Evolutionary conservation across 2,888 invertebrate species (phyloP), one percentile per base, ranked within the genome.

Genomic region (Xylota sylvarum): DNA sequence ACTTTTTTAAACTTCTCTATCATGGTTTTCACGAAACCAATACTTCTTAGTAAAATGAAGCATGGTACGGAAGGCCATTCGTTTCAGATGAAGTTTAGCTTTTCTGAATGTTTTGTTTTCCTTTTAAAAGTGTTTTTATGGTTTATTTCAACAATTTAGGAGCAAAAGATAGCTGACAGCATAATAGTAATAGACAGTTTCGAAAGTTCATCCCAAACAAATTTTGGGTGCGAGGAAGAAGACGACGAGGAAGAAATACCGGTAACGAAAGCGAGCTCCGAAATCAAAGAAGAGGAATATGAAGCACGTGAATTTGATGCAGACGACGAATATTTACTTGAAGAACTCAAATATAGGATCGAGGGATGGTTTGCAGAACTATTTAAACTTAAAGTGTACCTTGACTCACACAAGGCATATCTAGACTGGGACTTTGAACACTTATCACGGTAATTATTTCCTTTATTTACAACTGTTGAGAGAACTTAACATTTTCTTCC

Each of bases 361-460:
- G 43, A 67, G 10, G 27, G 30, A 5, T 86, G 56, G 62, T 69
- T 77, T 1, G 69, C 73, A 5, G 73, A 78, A 35, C 5, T 82
- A n/a, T 78, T 86, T 10, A 30, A 43, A 10, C 50, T 69, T 10
- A 78, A 86, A 12, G 73, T 78, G 4, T 86, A 86, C 10, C 9
- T 82, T 23, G 77, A 77, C 1, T 77, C 82, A 6, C 86, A 82
- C 9, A 86, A 78, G 19, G 5, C 30, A 10, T 86, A 78, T 73
- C 73, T 78, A 43, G 62, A 86, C 17, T 82, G 82, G 46, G 67
- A 67, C 7, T 78, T 77, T 73, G 62, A 69, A 12, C 5, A 35
- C 3, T 5, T 86, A 19, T 82, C 73, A 12, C 35, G 48, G 86
- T 86, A 52, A 52, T 40, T n/a, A n/a, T n/a, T n/a, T 50, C 4